Base-by-base conservation (phyloP, 2,888 invertebrate species). In the Plebejus melissa region DNA sequence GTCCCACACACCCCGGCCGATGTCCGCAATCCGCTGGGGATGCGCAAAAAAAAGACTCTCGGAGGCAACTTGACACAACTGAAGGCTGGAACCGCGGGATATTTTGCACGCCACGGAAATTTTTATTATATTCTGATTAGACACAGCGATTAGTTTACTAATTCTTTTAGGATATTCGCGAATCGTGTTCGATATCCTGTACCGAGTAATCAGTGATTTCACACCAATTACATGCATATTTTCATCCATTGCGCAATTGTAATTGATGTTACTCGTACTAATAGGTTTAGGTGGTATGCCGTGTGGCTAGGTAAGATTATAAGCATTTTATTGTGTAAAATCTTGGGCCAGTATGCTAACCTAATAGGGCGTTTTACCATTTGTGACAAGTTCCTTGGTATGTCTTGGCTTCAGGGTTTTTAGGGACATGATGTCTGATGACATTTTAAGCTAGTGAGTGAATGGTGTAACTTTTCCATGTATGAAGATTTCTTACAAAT, bases 161-260 rank as follows among this genome's bases (percentile, higher is more conserved):
- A 54, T 50, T 54, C 28, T 16, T 46, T 28, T 16, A 50, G 72
- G 50, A 72, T 54, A 54, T 72, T 32, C 54, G 28, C 32, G 32
- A 72, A 50, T 50, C 54, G 50, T 54, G 54, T 16, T 72, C 72
- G 50, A 54, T 50, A 50, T 54, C 72, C 72, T 72, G 54, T 54
- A 72, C 54, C 28, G 50, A 54, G 28, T 32, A 32, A 72, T 72
- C 50, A 32, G 13, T 36, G 72, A 72, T 72, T 72, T 72, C 72
- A 72, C 72, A 54, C 50, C 9, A 54, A 72, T 72, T 72, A 72
- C 72, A 13, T 54, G 72, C 72, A 28, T 72, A 50, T 72, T 72
- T 72, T 36, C 72, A 50, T 32, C 11, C 54, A 72, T 72, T 50
- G 13, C 13, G 72, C n/a, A 72, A 72, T 54, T 2, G 41, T 9